Evolutionary conservation across 2,113 vertebrate species (phyloP), one percentile per base, ranked within the genome.

Genomic region (Pygoscelis adeliae): DNA sequence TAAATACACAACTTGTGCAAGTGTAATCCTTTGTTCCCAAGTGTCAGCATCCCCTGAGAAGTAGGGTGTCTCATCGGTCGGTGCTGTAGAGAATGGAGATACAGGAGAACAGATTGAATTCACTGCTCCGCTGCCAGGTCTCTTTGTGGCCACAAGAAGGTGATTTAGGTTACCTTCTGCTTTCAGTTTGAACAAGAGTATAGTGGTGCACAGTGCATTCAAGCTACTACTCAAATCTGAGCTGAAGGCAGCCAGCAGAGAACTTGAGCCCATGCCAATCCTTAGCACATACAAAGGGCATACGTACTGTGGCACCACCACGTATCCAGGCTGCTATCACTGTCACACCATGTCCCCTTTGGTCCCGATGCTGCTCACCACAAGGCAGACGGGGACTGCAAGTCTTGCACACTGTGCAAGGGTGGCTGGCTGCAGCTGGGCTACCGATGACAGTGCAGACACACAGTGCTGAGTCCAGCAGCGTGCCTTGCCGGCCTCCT

Each of bases 401-500:
- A 32, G 38, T 38, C 38, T 38, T 38, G 38, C 38, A 38, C 46
- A 27, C n/a, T 42, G 49, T 22, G 44, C n/a, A 36, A 25, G 13
- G 9, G 16, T 34, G 50, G 25, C 29, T 70, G 34, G 18, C 50
- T 52, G 67, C 25, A 42, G 29, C 32, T 72, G 11, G 83, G 40
- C 67, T 59, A 2, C 29, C 2, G 2, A 4, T 30, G 59, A 5
- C 61, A 47, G 19, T 3, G 18, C 5, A 3, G 44, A 25, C 15
- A 29, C 55, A 23, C 18, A n/a, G 44, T 1, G 7, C 55, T 36
- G 15, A 62, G 77, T 26, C 32, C 38, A 30, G 65, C 63, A 19
- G 21, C 3, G 1, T 36, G 38, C 47, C 86, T 62, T 1, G 0
- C 16, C 0, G 0, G 46, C 27, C 34, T 61, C 61, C 49, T 15